Percentiles rank a stretch among this genome's conserved stretches.
These are phyloP conservation scores for Aspidoscelis tigris DNA, from an alignment of 2,113 vertebrate genomes.

Conservation along the genomic window DNA sequence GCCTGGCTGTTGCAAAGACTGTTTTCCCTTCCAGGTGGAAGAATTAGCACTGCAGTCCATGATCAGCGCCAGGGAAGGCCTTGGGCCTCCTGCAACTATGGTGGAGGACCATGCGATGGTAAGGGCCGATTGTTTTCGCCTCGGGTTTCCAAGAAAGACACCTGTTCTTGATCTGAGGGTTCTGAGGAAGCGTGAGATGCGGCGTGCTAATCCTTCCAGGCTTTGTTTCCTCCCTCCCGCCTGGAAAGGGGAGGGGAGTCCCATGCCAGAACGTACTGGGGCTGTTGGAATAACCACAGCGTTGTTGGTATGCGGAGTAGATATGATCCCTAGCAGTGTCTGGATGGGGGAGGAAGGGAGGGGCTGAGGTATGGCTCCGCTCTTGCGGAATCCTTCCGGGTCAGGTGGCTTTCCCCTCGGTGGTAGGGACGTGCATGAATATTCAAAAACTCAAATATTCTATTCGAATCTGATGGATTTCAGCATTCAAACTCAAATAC, in stretches of 20 bases:
- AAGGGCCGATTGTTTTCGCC: background rate
- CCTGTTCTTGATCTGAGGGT: fast-evolving
- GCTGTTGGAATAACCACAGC: background rate
- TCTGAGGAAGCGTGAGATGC: background rate
- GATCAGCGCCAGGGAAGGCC: conserved; percentile 64
- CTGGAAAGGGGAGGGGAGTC: background rate
- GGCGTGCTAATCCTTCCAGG: background rate
- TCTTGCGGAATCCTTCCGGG: background rate
- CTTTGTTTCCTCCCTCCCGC: background rate
- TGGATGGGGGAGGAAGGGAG: background rate
- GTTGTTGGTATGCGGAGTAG: background rate
- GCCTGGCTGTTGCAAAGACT: background rate
- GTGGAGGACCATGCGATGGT: conserved; percentile 59
- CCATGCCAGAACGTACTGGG: background rate
- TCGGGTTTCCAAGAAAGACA: background rate
- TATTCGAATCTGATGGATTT: too few relatives aligned
- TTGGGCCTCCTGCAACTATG: background rate
- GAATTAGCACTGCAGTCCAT: conserved; percentile 81
- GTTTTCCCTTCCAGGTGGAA: conserved; percentile 72
- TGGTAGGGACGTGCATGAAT: too few relatives aligned
- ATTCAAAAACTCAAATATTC: too few relatives aligned
- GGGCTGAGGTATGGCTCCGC: too few relatives aligned
- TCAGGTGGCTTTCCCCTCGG: background rate
- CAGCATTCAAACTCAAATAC: too few relatives aligned
- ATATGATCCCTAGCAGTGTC: background rate